These are phyloP conservation scores for Piezodorus guildinii DNA, from an alignment of 1,140 invertebrate species.

Conservation along the genomic window DNA sequence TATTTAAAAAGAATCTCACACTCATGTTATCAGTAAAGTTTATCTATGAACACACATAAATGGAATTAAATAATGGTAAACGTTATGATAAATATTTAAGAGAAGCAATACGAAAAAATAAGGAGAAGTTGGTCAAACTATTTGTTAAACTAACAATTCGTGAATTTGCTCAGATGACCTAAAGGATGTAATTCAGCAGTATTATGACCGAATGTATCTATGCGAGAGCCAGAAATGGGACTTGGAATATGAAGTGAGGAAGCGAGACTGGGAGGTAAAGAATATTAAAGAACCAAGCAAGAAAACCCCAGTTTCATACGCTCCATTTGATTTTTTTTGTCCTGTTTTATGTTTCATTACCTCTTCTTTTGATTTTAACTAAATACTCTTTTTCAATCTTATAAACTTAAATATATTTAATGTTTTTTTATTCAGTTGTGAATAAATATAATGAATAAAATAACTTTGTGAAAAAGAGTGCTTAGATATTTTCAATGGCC, in stretches of 20 bases:
- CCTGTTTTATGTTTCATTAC: constrained; percentile 1
- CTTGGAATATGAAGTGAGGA: constrained; percentile 97
- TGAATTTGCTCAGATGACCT: constrained; percentile 45
- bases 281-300: constrained; percentile 8
- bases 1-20: neutral
- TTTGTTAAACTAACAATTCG: constrained; percentile 12
- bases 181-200: constrained; percentile 84
- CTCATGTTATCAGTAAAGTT: neutral
- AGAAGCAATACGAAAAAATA: neutral
- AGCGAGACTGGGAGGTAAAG: constrained; percentile 92
- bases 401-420: neutral
- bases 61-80: too few species aligned
- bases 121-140: neutral
- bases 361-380: neutral
- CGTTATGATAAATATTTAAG: neutral
- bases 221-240: constrained; percentile 99
- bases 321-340: constrained; percentile 1
- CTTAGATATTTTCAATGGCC: constrained; percentile 1
- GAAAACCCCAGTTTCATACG: neutral
- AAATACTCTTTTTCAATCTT: constrained; percentile 7
- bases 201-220: constrained; percentile 88
- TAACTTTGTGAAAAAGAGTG: constrained; percentile 4
- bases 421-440: neutral
- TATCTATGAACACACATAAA: too few species aligned
- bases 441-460: neutral